phyloP scores from a whole-genome alignment of 2,113 vertebrate genomes.

The Aptenodytes forsteri region DNA sequence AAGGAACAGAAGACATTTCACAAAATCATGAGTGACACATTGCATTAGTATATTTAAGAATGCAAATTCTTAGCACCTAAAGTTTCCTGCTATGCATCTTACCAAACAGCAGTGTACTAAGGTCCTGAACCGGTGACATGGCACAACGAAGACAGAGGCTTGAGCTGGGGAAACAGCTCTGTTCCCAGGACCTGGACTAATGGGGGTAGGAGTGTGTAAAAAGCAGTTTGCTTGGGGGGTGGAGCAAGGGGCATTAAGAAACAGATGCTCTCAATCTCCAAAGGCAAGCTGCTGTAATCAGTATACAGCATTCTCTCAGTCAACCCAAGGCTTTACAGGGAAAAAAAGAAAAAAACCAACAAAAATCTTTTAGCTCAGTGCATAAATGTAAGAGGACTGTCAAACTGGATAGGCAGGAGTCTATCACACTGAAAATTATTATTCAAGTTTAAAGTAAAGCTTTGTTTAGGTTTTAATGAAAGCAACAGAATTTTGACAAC shows the following conservation, averaged over 20 bases:
- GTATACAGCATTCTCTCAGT: slow-evolving; percentile 68
- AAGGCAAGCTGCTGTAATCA: slow-evolving; percentile 70
- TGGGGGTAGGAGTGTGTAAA: slow-evolving; percentile 60
- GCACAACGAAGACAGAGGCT: slow-evolving; percentile 19
- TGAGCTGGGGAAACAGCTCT: slow-evolving; percentile 17
- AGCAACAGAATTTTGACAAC: slow-evolving; percentile 75
- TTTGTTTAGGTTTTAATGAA: slow-evolving; percentile 78
- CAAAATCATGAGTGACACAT: neutral
- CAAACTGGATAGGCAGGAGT: slow-evolving; percentile 62
- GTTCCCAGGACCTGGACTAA: slow-evolving; percentile 74
- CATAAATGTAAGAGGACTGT: slow-evolving; percentile 69
- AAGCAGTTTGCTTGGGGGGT: slow-evolving; percentile 25
- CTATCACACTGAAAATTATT: slow-evolving; percentile 64
- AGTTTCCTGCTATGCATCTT: slow-evolving; percentile 48
- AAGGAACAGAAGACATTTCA: neutral
- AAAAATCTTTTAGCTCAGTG: slow-evolving; percentile 60
- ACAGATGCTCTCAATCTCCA: slow-evolving; percentile 73
- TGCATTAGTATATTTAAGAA: slow-evolving; percentile 40
- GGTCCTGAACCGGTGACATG: slow-evolving; percentile 53
- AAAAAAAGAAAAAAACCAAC: neutral
- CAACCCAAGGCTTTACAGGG: slow-evolving; percentile 54
- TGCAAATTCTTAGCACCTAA: slow-evolving; percentile 46
- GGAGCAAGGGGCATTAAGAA: slow-evolving; percentile 57
- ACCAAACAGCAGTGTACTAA: slow-evolving; percentile 41
- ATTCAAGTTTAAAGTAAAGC: slow-evolving; percentile 70